Evolutionary conservation across 2,113 vertebrate genomes (phyloP).

Genomic region (Strigops habroptila): DNA sequence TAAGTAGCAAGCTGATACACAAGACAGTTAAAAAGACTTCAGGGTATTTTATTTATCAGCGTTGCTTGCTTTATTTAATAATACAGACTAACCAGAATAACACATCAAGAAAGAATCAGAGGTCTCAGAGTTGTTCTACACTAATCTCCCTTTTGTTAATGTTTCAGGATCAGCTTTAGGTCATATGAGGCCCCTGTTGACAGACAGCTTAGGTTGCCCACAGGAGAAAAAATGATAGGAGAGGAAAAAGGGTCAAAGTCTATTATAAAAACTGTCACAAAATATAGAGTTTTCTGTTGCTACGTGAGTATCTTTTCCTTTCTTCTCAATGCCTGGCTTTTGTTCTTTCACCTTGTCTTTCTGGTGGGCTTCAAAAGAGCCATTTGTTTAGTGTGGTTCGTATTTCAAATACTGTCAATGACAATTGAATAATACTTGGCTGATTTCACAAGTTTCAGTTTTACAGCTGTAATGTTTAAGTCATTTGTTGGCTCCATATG

Average conservation of each 20-base stretch:
- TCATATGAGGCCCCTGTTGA: neutral
- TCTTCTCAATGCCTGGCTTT: neutral
- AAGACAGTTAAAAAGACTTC: neutral
- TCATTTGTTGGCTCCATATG: neutral
- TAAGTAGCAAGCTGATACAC: neutral
- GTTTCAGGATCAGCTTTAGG: neutral
- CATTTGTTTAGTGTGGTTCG: neutral
- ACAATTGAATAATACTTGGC: neutral
- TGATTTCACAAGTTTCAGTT: neutral
- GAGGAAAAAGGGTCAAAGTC: neutral
- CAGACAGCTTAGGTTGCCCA: neutral
- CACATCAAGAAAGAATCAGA: neutral
- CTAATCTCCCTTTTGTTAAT: neutral
- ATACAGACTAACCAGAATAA: neutral
- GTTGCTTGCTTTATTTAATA: neutral
- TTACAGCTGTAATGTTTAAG: neutral
- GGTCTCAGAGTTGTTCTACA: neutral
- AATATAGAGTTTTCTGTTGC: neutral
- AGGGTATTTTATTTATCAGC: conserved; percentile 7
- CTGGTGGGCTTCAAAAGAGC: neutral
- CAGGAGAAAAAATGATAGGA: neutral
- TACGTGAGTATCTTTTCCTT: neutral
- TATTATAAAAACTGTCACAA: neutral
- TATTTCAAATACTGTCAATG: neutral
- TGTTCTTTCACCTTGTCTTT: neutral